These are phyloP conservation scores for Pterocles burchelli DNA, from an alignment of 2,113 vertebrate species.

Conservation along the genomic window DNA sequence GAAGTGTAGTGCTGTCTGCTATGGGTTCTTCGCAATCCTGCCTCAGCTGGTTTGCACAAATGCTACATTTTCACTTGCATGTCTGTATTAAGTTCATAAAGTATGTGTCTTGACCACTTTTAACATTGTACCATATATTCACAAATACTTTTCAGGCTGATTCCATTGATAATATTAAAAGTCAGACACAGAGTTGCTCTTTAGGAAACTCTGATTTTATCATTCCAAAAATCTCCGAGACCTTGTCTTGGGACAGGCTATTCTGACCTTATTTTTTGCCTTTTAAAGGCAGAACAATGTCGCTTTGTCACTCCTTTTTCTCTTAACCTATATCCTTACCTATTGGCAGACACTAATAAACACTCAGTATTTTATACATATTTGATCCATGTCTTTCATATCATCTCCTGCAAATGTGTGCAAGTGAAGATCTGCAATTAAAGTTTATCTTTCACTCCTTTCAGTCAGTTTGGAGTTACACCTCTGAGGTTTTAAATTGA, in stretches of 20 bases:
- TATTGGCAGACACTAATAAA: not conserved
- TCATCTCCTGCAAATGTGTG: not conserved
- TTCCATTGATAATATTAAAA: not conserved
- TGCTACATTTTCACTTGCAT: not conserved
- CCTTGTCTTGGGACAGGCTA: not conserved
- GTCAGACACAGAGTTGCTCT: not conserved
- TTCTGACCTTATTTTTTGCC: not conserved
- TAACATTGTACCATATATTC: not conserved
- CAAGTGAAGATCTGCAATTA: not conserved
- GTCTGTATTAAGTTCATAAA: not conserved
- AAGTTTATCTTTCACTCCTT: not conserved
- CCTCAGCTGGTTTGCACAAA: not conserved
- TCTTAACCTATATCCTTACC: not conserved
- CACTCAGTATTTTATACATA: not conserved
- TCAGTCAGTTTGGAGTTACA: not conserved
- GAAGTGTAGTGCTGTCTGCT: not conserved
- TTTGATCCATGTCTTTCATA: not conserved
- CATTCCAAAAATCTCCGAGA: not conserved
- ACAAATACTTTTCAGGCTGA: not conserved
- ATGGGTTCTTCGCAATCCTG: accelerated
- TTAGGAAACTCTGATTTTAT: not conserved
- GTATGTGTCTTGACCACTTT: not conserved
- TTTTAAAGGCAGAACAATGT: not conserved
- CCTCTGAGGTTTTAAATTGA: not conserved
- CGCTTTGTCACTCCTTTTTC: not conserved